A percentile compares a stretch with the other conserved stretches of the same genome.
Evolutionary conservation across 2,888 invertebrate genomes (phyloP).

Genomic region (Hemaris fuciformis): DNA sequence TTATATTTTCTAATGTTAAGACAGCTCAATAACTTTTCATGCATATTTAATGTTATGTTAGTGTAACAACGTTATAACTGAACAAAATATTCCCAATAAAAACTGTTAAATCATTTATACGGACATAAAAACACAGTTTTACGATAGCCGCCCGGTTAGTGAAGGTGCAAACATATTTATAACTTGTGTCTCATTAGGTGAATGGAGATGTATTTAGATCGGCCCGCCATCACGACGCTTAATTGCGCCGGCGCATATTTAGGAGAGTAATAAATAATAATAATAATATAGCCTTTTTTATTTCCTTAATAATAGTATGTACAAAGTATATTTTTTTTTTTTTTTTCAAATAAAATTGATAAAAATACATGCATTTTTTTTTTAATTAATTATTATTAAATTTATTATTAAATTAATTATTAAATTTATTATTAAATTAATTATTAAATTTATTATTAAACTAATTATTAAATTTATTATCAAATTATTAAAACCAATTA

Average conservation of each 20-base stretch:
- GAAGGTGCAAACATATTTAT: conserved; percentile 1
- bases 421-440: no score
- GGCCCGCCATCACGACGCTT: not conserved
- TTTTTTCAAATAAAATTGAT: no score
- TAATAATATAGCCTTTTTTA: no score
- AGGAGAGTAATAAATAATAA: not conserved
- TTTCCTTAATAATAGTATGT: no score
- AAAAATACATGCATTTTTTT: no score
- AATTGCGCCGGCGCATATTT: not conserved
- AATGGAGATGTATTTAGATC: not conserved
- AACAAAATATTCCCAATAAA: not conserved
- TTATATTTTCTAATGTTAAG: not conserved
- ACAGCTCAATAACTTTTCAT: not conserved
- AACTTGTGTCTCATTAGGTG: conserved; percentile 1
- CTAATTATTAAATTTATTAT: no score
- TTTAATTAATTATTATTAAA: no score
- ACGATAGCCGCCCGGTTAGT: not conserved
- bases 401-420: no score
- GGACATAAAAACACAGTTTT: not conserved
- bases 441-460: no score
- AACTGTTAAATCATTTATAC: not conserved
- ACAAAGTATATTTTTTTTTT: no score
- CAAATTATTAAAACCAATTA: no score
- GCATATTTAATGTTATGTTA: not conserved
- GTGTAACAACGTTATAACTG: not conserved